phyloP scores from a whole-genome alignment of 2,113 vertebrate species.

The Eudorcas thomsonii region DNA sequence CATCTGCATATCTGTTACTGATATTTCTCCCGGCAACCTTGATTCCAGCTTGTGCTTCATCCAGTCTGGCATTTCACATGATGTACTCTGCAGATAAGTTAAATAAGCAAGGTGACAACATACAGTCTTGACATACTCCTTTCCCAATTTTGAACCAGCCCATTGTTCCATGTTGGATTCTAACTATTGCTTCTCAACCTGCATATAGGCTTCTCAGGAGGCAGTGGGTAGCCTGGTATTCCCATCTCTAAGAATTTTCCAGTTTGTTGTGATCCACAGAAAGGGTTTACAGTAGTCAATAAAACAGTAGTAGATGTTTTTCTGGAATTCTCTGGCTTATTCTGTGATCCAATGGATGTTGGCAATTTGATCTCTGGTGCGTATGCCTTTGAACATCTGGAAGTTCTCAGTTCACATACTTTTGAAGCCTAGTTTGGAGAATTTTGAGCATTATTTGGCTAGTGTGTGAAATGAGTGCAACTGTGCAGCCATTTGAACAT shows the following conservation, averaged over 20 bases:
- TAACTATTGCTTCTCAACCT: not conserved
- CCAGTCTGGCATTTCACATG: not conserved
- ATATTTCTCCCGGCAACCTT: not conserved
- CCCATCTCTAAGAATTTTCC: not conserved
- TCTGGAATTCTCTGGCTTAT: not conserved
- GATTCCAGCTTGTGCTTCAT: not conserved
- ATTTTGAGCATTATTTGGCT: not conserved
- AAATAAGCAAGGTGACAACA: not conserved
- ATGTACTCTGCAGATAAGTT: not conserved
- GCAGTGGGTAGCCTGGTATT: not conserved
- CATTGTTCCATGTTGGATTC: not conserved
- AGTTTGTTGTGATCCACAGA: not conserved
- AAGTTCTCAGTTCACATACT: not conserved
- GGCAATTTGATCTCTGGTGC: not conserved
- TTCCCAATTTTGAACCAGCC: not conserved
- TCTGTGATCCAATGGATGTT: not conserved
- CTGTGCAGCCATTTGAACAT: not conserved
- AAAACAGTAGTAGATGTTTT: not conserved
- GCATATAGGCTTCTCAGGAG: not conserved
- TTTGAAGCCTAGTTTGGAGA: not conserved
- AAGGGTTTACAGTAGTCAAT: not conserved
- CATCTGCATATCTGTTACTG: not conserved
- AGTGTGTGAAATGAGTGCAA: not conserved
- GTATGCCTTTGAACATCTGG: not conserved
- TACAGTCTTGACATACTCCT: not conserved